Evolutionary conservation across 1,140 invertebrate genomes (phyloP), one percentile per base, ranked within the genome.

Genomic region (Drosophila biarmipes): DNA sequence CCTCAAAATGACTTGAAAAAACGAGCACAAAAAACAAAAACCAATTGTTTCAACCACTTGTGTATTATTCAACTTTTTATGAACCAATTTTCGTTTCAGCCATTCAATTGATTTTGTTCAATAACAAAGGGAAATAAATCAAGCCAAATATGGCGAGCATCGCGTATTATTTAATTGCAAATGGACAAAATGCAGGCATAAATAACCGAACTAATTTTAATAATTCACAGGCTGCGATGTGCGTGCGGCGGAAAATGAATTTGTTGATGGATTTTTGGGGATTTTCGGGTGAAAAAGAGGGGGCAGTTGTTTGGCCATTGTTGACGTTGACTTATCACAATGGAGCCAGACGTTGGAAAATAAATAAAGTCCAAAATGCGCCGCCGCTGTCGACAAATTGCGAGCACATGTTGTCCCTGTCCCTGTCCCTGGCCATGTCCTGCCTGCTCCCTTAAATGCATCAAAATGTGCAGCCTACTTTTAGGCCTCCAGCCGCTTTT

Each of bases 401-500:
- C 29, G 29, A 27, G 40, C 29, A 42, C 6, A 12, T 52, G 57
- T 42, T 42, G 40, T 42, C 15, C 37, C 10, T 35, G 34, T 35
- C 11, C 37, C 37, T 38, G 37, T 27, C 48, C 37, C 19, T 63
- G 61, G 61, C 61, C 62, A 45, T 53, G 66, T 68, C 62, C 64
- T 68, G 55, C 69, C 19, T 19, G 46, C 24, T 49, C 46, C 46
- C 12, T 80, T 68, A 64, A 77, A 80, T 85, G 78, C 82, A 74
- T 77, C 73, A 69, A 69, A 61, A 56, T 77, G 57, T 80, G 81
- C 77, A 73, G 81, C 62, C 80, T 80, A 85, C 77, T 73, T 80
- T 80, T 56, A 68, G 58, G 54, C 56, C 48, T 71, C 40, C 35
- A 34, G 17, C 59, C 45, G 29, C 29, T 59, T 31, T 59, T 34